A percentile compares a stretch with the other conserved stretches of the same genome.
Evolutionary conservation across 2,113 vertebrate genomes (phyloP).

Genomic region (Nasalis larvatus): DNA sequence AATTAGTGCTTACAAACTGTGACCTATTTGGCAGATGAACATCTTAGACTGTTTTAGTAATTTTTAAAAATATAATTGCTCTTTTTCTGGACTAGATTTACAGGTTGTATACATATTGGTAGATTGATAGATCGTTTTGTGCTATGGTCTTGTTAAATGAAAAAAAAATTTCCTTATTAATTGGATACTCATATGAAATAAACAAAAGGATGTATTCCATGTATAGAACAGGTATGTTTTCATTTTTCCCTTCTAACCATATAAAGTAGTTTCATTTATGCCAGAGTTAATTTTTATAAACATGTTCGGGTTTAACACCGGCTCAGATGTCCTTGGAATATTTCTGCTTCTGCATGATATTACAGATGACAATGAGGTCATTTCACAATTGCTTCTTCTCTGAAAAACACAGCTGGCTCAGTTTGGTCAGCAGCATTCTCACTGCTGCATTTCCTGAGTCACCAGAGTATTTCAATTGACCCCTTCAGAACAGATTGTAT

Average conservation of each 20-base stretch:
- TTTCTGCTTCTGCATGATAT: not conserved
- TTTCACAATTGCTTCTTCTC: conserved; percentile 53
- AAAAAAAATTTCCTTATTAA: conserved; percentile 5
- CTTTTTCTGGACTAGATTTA: not conserved
- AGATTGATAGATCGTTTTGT: not conserved
- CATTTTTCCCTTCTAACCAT: not conserved
- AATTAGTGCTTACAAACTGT: not conserved
- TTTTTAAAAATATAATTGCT: not conserved
- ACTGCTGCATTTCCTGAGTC: conserved; percentile 32
- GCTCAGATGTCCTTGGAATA: conserved; percentile 37
- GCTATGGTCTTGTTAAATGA: not conserved
- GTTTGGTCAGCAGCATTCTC: conserved; percentile 43
- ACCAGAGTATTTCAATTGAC: conserved; percentile 44
- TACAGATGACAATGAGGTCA: conserved; percentile 60
- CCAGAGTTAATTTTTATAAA: conserved; percentile 6
- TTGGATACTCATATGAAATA: not conserved
- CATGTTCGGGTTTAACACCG: not conserved
- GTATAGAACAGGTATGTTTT: not conserved
- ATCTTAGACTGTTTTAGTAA: not conserved
- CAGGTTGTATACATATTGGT: not conserved
- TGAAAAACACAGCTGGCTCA: conserved; percentile 62
- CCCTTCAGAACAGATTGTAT: conserved; percentile 34
- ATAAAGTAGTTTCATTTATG: not conserved
- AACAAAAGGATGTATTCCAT: not conserved
- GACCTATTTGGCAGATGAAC: not conserved